Conservation (phyloP, 2,797 vertebrate species). For the Mareca strepera region DNA sequence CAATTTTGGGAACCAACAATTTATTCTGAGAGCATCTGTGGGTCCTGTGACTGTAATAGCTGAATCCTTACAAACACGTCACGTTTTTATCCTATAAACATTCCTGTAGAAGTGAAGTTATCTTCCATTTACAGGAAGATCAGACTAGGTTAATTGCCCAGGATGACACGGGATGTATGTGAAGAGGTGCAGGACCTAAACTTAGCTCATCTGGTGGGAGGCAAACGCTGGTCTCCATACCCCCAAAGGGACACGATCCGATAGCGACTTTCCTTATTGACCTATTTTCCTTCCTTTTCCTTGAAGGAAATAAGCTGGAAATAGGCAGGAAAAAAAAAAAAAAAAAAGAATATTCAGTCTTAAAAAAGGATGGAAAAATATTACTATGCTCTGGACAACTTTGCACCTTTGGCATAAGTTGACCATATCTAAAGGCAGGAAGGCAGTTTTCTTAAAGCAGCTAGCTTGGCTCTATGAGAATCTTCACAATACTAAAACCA, state of each 20-base stretch:
- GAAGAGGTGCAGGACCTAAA: neutral
- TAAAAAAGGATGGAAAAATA: neutral
- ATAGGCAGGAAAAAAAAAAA: neutral
- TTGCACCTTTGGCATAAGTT: neutral
- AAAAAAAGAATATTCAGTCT: neutral
- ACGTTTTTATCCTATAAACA: neutral
- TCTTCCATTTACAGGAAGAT: neutral
- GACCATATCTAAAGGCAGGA: neutral
- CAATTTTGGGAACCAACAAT: neutral
- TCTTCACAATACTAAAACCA: neutral
- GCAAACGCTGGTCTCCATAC: neutral
- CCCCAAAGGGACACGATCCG: rapidly evolving
- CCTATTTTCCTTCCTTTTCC: no score
- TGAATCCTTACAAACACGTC: neutral
- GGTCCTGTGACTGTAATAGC: neutral
- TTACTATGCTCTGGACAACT: neutral
- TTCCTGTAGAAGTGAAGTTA: neutral
- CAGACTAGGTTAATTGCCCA: neutral
- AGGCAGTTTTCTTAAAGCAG: neutral
- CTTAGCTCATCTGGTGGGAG: rapidly evolving
- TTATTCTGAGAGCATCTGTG: neutral
- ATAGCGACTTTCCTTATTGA: rapidly evolving
- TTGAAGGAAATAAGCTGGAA: neutral
- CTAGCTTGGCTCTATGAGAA: neutral
- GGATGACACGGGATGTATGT: rapidly evolving